A percentile compares a stretch with the other conserved stretches of the same genome.
phyloP scores from a whole-genome alignment of 2,888 invertebrate genomes.

The Bimastos eiseni region DNA sequence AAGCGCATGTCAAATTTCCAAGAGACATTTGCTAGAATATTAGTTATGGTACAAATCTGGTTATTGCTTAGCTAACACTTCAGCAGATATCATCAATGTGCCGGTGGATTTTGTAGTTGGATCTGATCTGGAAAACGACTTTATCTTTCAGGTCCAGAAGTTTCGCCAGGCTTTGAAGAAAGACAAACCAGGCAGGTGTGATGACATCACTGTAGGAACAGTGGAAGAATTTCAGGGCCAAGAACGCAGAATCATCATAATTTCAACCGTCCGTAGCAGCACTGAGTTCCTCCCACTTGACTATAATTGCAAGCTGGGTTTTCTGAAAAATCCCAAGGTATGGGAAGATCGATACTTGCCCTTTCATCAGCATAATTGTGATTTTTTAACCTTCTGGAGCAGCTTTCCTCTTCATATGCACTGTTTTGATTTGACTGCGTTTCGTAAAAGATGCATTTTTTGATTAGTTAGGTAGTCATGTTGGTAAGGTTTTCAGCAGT shows the following conservation, averaged over 20 bases:
- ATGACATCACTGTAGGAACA: conserved; percentile 52
- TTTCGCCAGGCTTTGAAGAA: conserved; percentile 44
- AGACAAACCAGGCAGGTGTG: conserved; percentile 39
- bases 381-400: neutral
- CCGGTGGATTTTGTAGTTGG: neutral
- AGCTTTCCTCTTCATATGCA: neutral
- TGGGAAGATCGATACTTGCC: neutral
- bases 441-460: neutral
- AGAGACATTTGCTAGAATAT: neutral
- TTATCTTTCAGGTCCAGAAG: conserved; percentile 51
- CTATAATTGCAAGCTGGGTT: conserved; percentile 52
- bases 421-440: neutral
- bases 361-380: neutral
- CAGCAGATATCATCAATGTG: neutral
- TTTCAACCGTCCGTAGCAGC: conserved; percentile 56
- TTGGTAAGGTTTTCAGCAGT: too few relatives aligned
- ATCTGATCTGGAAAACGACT: neutral
- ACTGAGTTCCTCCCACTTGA: conserved; percentile 50
- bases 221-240: conserved; percentile 59
- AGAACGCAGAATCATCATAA: conserved; percentile 55
- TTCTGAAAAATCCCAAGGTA: conserved; percentile 56
- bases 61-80: neutral
- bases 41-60: neutral
- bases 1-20: neutral
- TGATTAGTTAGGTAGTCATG: too few relatives aligned